Base-by-base conservation (phyloP, 1,140 invertebrate species). In the Cydia fagiglandana region DNA sequence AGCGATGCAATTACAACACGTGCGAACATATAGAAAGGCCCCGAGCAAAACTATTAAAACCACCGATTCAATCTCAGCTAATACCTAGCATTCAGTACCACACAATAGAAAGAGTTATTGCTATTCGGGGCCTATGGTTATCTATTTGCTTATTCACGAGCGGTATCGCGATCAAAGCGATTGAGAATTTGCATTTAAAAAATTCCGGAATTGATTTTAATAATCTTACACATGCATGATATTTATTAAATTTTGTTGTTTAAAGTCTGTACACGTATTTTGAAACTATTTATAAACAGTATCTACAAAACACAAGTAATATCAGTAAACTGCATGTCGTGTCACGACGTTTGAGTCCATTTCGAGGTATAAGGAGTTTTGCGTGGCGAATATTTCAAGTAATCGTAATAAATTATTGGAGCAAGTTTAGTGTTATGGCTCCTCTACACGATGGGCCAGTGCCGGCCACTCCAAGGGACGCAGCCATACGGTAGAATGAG, bases 61-160 rank as follows among this genome's bases (percentile, higher is more conserved):
- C 64, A 70, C 66, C 30, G 66, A 70, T 70, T 70, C 66, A 41
- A 70, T 70, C 66, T 41, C 34, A 41, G 66, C 66, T 70, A 70
- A 70, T 70, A 70, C 66, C 66, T 70, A 70, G 66, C 30, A 45
- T 70, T 70, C 66, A 70, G n/a, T 68, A 68, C 66, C 66, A 41
- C 38, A 70, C 66, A 70, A 70, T 70, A 70, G 66, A 70, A 70
- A 70, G 66, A 70, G 66, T 70, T 70, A 70, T 70, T 41, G 66
- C 66, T 45, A 70, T 70, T 70, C 66, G 34, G 66, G 45, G 66
- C 66, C 66, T 45, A 45, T 38, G 66, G 66, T 70, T 70, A 45
- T 70, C 66, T 70, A 10, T 70, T 70, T 70, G 66, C 34, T 70
- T 70, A 68, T 70, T 70, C 34, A 70, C 53, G 20, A 61, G 56